Evolutionary conservation across 2,113 vertebrate genomes (phyloP), one percentile per base, ranked within the genome.

Genomic region (Argyrosomus japonicus): DNA sequence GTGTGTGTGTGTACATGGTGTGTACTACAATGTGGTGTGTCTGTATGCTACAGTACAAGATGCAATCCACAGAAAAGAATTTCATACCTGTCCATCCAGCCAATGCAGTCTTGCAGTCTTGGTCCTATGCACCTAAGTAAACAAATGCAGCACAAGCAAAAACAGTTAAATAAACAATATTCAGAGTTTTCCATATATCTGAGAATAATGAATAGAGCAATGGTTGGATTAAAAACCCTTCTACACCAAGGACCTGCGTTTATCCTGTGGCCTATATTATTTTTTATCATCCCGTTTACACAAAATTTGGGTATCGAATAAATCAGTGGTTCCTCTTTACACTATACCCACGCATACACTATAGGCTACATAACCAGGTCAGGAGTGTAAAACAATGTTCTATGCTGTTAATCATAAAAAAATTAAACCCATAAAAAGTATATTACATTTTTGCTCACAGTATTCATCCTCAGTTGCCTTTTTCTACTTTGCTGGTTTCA

Each of bases 21-120:
- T 40, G 45, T 23, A 32, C n/a, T n/a, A 2, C 14, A 40, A 12
- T 68, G 58, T 58, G 19, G 53, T 70, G 60, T 45, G 47, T 68
- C n/a, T 70, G 60, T 54, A 64, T 25, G 9, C 15, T 43, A 32
- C 12, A 25, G 51, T 5, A 69, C 9, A 40, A 75, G 58, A 74
- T 25, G 23, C 36, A 80, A 67, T 62, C 21, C 12, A 58, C 4
- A 36, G 17, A 71, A 57, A 83, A 36, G 89, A 5, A 83, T 60
- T 79, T 82, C 76, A 71, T 98, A 99, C 98, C 98, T 98, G 97
- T 99, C 98, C 97, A 98, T 98, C 95, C 98, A 96, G 90, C 98
- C 98, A 62, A 98, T 95, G 93, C 98, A 99, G 95, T 99, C 98
- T 93, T 99, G 97, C 18, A 98, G 93, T 88, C 95, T 96, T 7